Base-by-base conservation (phyloP, 2,113 vertebrate genomes). In the Zingel zingel region DNA sequence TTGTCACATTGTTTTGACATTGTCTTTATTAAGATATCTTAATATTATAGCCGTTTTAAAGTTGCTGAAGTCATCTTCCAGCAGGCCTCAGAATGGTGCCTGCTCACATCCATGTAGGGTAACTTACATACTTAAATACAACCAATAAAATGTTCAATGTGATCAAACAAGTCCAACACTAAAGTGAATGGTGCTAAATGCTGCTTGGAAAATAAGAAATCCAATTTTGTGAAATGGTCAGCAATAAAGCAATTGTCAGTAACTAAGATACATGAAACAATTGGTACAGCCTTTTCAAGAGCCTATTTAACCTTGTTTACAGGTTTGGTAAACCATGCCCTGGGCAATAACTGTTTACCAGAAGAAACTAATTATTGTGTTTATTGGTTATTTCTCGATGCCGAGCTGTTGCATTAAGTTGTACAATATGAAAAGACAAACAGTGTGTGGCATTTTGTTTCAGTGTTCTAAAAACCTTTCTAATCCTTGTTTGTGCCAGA, bases 401-500 rank as follows among this genome's bases (percentile, higher is more conserved):
- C 33, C 45, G 27, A 27, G 11, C 68, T 57, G 45, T 39, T 81
- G 81, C 33, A 68, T 76, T 83, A 86, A 88, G 62, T 51, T 67
- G 30, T 45, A 23, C 30, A 43, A n/a, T 73, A 51, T 73, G 67
- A 72, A 72, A 79, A 75, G 57, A 59, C 59, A 78, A 86, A 82
- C 80, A 54, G 53, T 13, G 73, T 80, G 82, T 85, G 68, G 58
- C 72, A 62, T 83, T 89, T 90, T 45, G 64, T 82, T 89, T 81
- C 76, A 65, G 88, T 76, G 33, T 85, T 79, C 45, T 69, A 68
- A 81, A 79, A 83, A 15, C 25, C 23, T 33, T 54, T 25, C 79
- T 89, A 74, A 88, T 88, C 71, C 67, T 51, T 85, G 47, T 89
- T 87, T 87, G 74, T 83, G 89, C 92, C 76, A 56, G 78, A 87